A percentile compares a stretch with the other conserved stretches of the same genome.
Conservation (phyloP, 2,888 invertebrate species). For the Thecophora atra region DNA sequence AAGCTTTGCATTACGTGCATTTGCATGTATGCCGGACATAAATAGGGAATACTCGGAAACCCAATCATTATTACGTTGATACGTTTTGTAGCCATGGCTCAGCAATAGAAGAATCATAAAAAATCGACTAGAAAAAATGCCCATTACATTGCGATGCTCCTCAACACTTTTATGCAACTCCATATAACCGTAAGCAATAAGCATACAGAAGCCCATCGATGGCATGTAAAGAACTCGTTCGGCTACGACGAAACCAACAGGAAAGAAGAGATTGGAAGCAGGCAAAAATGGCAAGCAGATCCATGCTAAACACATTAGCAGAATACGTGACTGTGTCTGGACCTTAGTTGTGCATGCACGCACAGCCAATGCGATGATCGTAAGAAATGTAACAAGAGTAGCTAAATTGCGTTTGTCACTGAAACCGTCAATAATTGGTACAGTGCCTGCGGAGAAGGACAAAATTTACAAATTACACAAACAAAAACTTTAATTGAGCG, state of each 20-base stretch:
- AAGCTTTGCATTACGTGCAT: conserved; percentile 91
- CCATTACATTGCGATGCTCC: neutral
- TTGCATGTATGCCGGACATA: conserved; percentile 85
- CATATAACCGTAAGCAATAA: conserved; percentile 88
- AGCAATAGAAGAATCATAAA: conserved; percentile 73
- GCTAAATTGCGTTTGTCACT: conserved; percentile 83
- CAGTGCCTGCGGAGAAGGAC: conserved; percentile 54
- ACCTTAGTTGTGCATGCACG: conserved; percentile 68
- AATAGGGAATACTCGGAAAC: conserved; percentile 92
- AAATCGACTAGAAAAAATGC: conserved; percentile 38
- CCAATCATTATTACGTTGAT: conserved; percentile 92
- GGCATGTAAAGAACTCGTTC: conserved; percentile 96
- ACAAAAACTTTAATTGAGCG: too few species aligned
- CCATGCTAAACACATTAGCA: conserved; percentile 84
- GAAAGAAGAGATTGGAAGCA: conserved; percentile 96
- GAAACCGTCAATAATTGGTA: conserved; percentile 84
- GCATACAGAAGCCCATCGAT: conserved; percentile 95
- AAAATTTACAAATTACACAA: too few species aligned
- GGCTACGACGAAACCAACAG: conserved; percentile 96
- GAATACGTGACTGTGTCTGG: conserved; percentile 72
- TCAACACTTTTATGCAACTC: conserved; percentile 55
- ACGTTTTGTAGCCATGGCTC: conserved; percentile 86
- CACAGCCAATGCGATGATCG: conserved; percentile 68
- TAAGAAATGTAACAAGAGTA: conserved; percentile 74
- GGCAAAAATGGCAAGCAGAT: conserved; percentile 92